Evolutionary conservation across 2,888 invertebrate species (phyloP).

Genomic region (Hirtodrosophila cameraria): DNA sequence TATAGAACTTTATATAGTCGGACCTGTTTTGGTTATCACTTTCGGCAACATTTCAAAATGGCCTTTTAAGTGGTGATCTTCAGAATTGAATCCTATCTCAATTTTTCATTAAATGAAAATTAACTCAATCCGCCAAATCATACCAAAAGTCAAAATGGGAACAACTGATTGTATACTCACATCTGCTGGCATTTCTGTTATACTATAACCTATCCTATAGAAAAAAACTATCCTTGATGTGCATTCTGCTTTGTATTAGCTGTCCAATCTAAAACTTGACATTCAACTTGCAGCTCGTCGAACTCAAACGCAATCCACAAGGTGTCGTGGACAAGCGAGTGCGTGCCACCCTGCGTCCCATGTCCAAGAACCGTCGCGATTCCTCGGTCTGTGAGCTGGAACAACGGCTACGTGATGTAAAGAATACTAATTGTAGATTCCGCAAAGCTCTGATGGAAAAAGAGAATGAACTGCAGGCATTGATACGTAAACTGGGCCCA

Average conservation of each 20-base stretch:
- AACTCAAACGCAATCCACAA: conserved; percentile 93
- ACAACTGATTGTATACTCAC: background rate
- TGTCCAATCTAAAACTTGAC: conserved; percentile 12
- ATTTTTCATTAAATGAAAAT: too few relatives aligned
- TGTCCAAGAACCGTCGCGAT: conserved; percentile 91
- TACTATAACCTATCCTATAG: conserved; percentile 19
- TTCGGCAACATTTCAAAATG: too few relatives aligned
- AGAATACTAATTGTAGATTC: conserved; percentile 93
- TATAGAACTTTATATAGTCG: background rate
- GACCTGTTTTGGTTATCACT: too few relatives aligned
- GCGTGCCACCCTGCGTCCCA: conserved; percentile 93
- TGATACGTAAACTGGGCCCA: conserved; percentile 83
- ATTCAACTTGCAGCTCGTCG: conserved; percentile 88
- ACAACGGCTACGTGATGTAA: conserved; percentile 91
- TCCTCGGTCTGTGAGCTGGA: conserved; percentile 93
- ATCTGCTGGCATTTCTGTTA: conserved; percentile 12
- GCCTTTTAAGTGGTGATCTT: too few relatives aligned
- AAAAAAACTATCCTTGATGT: conserved; percentile 52
- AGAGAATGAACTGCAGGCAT: conserved; percentile 90
- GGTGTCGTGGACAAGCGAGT: conserved; percentile 93
- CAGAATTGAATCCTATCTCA: too few relatives aligned
- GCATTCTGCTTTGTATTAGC: background rate
- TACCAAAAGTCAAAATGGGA: too few relatives aligned
- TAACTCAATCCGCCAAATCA: too few relatives aligned
- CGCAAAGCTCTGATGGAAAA: conserved; percentile 93